Conservation (phyloP, 2,797 vertebrate species). For the Rhinella marina region DNA sequence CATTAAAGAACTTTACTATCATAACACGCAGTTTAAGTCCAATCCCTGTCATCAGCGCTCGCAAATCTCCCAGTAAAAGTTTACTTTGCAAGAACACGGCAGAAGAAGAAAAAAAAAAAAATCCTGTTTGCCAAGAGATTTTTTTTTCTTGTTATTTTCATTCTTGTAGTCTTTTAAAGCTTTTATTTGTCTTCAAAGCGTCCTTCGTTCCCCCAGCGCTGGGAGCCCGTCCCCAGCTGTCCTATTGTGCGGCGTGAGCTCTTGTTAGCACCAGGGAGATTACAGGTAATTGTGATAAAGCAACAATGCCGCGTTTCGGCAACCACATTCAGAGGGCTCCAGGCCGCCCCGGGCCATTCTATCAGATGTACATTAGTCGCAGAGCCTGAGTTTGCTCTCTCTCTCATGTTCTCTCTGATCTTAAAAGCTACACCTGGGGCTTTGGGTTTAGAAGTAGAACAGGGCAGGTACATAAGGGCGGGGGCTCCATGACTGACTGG, state of each 20-base stretch:
- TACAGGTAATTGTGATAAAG: slow-evolving; percentile 70
- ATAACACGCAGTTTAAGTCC: slow-evolving; percentile 51
- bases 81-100: slow-evolving; percentile 65
- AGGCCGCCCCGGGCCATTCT: slow-evolving; percentile 60
- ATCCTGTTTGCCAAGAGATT: slow-evolving; percentile 67
- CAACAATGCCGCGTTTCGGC: slow-evolving; percentile 68
- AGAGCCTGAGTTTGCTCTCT: slow-evolving; percentile 36
- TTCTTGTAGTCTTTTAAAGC: slow-evolving; percentile 40
- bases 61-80: slow-evolving; percentile 65
- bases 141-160: slow-evolving; percentile 58
- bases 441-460: slow-evolving; percentile 42
- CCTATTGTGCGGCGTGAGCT: slow-evolving; percentile 65
- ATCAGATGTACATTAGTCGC: slow-evolving; percentile 64
- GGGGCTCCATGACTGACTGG: neutral
- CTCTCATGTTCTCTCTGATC: slow-evolving; percentile 63
- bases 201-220: slow-evolving; percentile 58
- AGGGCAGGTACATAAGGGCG: slow-evolving; percentile 48
- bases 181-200: slow-evolving; percentile 65
- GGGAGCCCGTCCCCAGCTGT: slow-evolving; percentile 68
- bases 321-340: slow-evolving; percentile 67
- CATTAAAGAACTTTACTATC: slow-evolving; percentile 57
- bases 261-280: slow-evolving; percentile 64
- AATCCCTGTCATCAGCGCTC: slow-evolving; percentile 53
- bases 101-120: slow-evolving; percentile 69
- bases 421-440: slow-evolving; percentile 59